Evolutionary conservation across 2,113 vertebrate genomes (phyloP).

Genomic region (Uria lomvia): DNA sequence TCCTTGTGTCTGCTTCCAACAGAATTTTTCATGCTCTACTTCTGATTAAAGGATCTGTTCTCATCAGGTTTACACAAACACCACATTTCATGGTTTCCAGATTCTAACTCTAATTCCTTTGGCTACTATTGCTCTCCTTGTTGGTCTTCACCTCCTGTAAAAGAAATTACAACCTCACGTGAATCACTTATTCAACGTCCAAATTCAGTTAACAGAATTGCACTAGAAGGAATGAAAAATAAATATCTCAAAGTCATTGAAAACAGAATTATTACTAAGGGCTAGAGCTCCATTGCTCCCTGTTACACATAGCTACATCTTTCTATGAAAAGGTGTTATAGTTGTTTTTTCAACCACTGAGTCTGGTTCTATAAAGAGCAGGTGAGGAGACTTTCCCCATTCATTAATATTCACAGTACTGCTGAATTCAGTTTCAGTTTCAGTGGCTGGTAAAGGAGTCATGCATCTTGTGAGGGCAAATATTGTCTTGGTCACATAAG

Average conservation of each 20-base stretch:
- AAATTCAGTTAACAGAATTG: not conserved
- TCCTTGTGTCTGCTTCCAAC: not conserved
- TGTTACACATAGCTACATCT: not conserved
- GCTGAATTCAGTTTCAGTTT: not conserved
- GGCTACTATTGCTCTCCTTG: not conserved
- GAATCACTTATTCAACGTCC: not conserved
- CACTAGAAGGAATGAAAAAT: not conserved
- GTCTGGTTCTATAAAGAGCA: not conserved
- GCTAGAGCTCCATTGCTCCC: not conserved
- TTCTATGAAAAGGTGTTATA: not conserved
- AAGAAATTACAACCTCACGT: not conserved
- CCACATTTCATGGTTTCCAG: not conserved
- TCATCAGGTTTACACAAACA: constrained; percentile 4
- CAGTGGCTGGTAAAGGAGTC: not conserved
- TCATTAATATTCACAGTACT: not conserved
- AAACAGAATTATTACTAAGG: not conserved
- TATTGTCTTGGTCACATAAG: not conserved
- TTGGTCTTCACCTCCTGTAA: not conserved
- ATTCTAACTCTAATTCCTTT: not conserved
- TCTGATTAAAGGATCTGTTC: constrained; percentile 30
- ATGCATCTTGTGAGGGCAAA: not conserved
- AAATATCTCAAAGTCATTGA: not conserved
- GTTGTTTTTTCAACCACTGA: not conserved
- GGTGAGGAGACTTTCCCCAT: not conserved
- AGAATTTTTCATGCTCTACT: not conserved